These are phyloP conservation scores for Desmophyllum pertusum DNA, from an alignment of 92 coral and sea anemone species.

Conservation along the genomic window DNA sequence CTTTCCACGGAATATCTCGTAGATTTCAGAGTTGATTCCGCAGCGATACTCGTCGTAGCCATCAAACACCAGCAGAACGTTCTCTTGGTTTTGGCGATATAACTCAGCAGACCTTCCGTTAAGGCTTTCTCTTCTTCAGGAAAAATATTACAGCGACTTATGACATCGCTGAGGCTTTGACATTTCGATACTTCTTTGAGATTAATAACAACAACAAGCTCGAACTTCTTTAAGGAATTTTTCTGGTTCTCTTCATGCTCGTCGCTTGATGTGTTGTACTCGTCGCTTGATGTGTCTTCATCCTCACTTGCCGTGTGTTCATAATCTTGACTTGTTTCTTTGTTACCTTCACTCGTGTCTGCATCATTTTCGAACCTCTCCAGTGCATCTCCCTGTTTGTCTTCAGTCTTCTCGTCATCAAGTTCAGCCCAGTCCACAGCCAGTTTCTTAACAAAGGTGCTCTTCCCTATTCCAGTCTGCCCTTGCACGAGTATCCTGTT, in stretches of 20 bases:
- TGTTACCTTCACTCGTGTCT: too few species aligned
- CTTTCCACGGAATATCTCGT: conserved; percentile 14
- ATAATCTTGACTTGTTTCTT: too few species aligned
- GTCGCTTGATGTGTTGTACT: too few species aligned
- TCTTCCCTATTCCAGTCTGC: conserved; percentile 42
- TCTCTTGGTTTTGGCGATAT: conserved; percentile 28
- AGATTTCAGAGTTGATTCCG: conserved; percentile 11
- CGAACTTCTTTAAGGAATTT: conserved; percentile 22
- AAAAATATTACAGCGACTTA: conserved; percentile 6
- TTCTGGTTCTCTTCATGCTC: neutral
- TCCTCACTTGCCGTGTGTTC: too few species aligned
- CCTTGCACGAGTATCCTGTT: conserved; percentile 40
- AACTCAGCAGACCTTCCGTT: conserved; percentile 9
- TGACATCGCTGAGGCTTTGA: neutral
- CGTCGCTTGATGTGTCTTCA: too few species aligned
- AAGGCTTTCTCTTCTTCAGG: conserved; percentile 11
- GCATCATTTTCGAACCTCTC: too few species aligned
- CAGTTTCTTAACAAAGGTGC: conserved; percentile 30
- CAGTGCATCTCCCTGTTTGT: too few species aligned
- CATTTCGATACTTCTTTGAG: conserved; percentile 17
- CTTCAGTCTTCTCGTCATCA: neutral
- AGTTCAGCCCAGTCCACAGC: conserved; percentile 38
- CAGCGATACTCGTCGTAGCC: conserved; percentile 39
- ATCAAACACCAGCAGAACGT: conserved; percentile 33
- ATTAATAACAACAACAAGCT: conserved; percentile 8